Conservation (phyloP, 2,888 invertebrate genomes). For the Trichogramma dendrolimi region DNA sequence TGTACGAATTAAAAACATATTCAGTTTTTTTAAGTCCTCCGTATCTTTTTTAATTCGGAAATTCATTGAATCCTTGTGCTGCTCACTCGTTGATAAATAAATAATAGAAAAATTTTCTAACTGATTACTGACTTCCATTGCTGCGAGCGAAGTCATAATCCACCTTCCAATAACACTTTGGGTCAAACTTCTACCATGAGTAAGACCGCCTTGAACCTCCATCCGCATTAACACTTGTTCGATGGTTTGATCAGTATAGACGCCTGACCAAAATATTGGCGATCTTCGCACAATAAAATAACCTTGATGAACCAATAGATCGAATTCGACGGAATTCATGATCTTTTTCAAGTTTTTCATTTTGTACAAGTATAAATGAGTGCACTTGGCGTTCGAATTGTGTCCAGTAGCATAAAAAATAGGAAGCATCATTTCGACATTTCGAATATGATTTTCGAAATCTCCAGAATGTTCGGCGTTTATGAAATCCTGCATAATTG, state of each 20-base stretch:
- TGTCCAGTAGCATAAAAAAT: too few species aligned
- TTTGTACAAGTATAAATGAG: too few species aligned
- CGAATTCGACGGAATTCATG: neutral
- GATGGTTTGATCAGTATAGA: slow-evolving; percentile 38
- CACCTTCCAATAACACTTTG: slow-evolving; percentile 7
- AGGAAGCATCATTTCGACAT: neutral
- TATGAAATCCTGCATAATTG: slow-evolving; percentile 38
- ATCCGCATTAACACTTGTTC: slow-evolving; percentile 39
- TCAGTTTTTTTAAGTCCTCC: too few species aligned
- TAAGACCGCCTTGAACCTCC: slow-evolving; percentile 9
- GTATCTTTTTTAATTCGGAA: too few species aligned
- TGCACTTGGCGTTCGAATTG: too few species aligned
- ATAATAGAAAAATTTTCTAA: too few species aligned
- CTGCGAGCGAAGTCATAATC: neutral
- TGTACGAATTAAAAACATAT: too few species aligned
- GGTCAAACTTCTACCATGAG: slow-evolving; percentile 8
- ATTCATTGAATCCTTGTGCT: too few species aligned
- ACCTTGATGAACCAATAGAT: slow-evolving; percentile 22
- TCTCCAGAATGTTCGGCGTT: neutral
- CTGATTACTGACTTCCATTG: slow-evolving; percentile 3
- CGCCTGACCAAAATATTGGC: slow-evolving; percentile 36
- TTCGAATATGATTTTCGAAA: neutral
- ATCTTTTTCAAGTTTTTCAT: neutral
- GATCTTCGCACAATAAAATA: slow-evolving; percentile 36
- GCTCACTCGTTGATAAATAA: too few species aligned